A percentile compares a stretch with the other conserved stretches of the same genome.
phyloP scores from a whole-genome alignment of 1,140 invertebrate genomes.

The Leptoteleia sp. region DNA sequence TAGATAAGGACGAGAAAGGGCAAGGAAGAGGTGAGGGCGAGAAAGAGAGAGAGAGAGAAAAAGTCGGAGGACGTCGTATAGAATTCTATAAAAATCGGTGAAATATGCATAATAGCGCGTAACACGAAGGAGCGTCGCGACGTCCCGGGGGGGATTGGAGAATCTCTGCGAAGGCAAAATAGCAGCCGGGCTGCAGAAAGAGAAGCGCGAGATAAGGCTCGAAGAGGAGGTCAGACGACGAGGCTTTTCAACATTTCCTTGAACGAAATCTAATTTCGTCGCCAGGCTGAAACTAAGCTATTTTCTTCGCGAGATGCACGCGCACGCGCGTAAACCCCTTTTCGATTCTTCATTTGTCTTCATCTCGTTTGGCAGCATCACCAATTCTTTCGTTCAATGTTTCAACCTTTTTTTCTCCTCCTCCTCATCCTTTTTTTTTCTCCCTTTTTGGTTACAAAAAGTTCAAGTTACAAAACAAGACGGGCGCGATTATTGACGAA shows the following conservation, averaged over 20 bases:
- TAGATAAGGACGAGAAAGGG: constrained; percentile 35
- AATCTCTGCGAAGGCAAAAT: constrained; percentile 70
- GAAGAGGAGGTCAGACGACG: constrained; percentile 68
- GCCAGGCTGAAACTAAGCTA: constrained; percentile 71
- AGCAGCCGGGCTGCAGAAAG: constrained; percentile 52
- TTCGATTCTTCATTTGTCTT: constrained; percentile 33
- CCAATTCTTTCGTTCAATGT: too few species aligned
- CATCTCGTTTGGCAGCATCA: too few species aligned
- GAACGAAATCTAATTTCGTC: constrained; percentile 74
- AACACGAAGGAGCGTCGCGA: constrained; percentile 70
- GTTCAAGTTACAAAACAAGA: too few species aligned
- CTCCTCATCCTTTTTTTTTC: too few species aligned
- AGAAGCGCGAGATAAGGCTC: constrained; percentile 61
- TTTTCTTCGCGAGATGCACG: constrained; percentile 69
- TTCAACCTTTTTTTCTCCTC: too few species aligned
- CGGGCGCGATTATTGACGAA: too few species aligned
- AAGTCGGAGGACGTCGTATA: constrained; percentile 63
- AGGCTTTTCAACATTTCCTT: constrained; percentile 71
- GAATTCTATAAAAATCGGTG: constrained; percentile 78
- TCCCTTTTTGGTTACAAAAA: too few species aligned
- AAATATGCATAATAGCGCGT: constrained; percentile 77
- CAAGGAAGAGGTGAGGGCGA: constrained; percentile 21
- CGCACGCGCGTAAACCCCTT: constrained; percentile 27
- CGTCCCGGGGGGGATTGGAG: constrained; percentile 70
- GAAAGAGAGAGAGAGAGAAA: constrained; percentile 19